Evolutionary conservation across 1,140 invertebrate genomes (phyloP), one percentile per base, ranked within the genome.

Genomic region (Drosophila nigromelanica): DNA sequence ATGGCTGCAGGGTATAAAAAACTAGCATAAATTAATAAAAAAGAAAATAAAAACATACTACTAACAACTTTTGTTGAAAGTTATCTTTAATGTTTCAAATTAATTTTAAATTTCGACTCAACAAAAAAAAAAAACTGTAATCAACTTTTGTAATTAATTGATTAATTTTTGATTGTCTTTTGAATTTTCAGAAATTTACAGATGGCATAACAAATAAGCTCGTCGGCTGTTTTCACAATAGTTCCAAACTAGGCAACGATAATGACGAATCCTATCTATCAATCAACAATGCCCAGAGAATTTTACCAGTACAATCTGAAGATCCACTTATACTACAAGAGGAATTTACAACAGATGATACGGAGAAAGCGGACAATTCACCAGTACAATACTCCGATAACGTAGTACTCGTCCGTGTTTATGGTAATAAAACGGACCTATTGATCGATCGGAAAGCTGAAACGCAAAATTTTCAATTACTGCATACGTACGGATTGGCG

Each of bases 201-300:
- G 97, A 98, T 94, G 98, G 98, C 30, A 98, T 98, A 56, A 98
- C 98, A 51, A 99, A 99, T 93, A 97, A 97, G 92, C 94, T 99
- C 67, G 93, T 99, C 48, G 96, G 96, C 27, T 96, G 97, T 78
- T 96, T 93, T 83, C 83, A 91, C 69, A 91, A 91, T 64, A 67
- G 30, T 66, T 56, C 67, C 48, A 64, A 87, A 70, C 14, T 81
- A 47, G 76, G 35, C 45, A 76, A 85, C 73, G 76, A 73, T 48
- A 72, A 69, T 50, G 76, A 54, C 11, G 55, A 52, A 47, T 50
- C 73, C 39, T 81, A 79, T 74, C 8, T 73, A 45, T 75, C 72
- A 42, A 70, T 69, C 12, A 81, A 71, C 39, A 78, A 81, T 66
- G 77, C 59, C 2, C 68, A 78, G 30, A 52, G 48, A 39, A 67